Percentiles rank a stretch among this genome's conserved stretches.
Evolutionary conservation across 2,113 vertebrate genomes (phyloP).

Genomic region (Cathartes aura): DNA sequence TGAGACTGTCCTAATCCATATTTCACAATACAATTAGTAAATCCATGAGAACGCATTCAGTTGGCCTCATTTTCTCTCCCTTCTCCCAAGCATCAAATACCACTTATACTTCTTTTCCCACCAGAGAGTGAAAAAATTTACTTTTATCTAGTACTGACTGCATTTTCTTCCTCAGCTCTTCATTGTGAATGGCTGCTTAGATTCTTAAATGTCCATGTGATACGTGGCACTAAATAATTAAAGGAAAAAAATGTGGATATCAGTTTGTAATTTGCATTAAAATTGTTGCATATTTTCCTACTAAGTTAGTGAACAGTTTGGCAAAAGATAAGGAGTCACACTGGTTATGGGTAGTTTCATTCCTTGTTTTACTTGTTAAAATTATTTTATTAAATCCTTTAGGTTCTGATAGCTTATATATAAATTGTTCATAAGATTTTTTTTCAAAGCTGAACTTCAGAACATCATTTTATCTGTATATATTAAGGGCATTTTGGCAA

Average conservation of each 20-base stretch:
- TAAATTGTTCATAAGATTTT: neutral
- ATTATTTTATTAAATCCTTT: neutral
- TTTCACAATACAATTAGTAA: neutral
- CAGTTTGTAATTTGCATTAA: neutral
- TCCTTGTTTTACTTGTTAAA: neutral
- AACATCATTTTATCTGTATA: neutral
- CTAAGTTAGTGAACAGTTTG: neutral
- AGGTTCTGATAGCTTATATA: neutral
- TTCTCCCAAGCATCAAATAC: neutral
- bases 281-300: neutral
- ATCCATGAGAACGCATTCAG: neutral
- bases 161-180: neutral
- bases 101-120: neutral
- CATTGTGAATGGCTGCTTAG: neutral
- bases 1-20: neutral
- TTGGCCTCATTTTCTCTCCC: neutral
- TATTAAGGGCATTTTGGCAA: neutral
- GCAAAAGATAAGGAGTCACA: neutral
- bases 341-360: neutral
- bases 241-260: neutral
- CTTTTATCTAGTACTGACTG: neutral
- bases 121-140: neutral
- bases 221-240: neutral
- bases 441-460: neutral
- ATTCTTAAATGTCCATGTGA: neutral